Base-by-base conservation (phyloP, 2,797 vertebrate species). In the Gymnoscopelus braueri region DNA sequence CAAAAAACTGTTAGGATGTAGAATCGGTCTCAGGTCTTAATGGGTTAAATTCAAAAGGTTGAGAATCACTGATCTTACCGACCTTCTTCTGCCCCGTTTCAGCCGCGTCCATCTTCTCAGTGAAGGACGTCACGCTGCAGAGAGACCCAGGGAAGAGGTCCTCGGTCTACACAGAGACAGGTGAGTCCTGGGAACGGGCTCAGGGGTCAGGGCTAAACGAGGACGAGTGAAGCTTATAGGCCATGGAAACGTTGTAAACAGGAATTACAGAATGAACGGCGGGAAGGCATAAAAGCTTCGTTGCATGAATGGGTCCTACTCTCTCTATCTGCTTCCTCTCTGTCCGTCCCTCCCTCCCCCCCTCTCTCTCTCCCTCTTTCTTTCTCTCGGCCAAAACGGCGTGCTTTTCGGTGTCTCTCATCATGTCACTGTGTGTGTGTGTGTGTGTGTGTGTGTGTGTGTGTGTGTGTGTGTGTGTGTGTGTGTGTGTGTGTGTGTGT, bases 41-140 rank as follows among this genome's bases (percentile, higher is more conserved):
- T 19, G 19, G 19, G 19, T 19, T 19, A 19, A 19, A 19, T 35
- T 35, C 32, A 35, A 35, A 35, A 5, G 32, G 32, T 7, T 35
- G 32, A 5, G 32, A 5, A 6, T 35, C 32, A 35, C 8, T 8
- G 39, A 44, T 67, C 50, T 80, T 13, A 86, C 58, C 8, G n/a
- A 26, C 52, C 0, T 12, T 61, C 5, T 79, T 12, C 51, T 82
- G 49, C 2, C 26, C 39, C 39, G 0, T 80, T 86, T 49, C 75
- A 95, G 94, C 93, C 69, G 83, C 93, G 3, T 94, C 94, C 69
- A 91, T 95, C 81, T 95, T 95, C 83, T 94, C 93, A 13, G 83
- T 95, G 60, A 94, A 94, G 90, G 92, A 91, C 58, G 91, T 95
- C 63, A 92, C 93, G 55, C 92, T 95, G 13, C 94, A 94, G 80